phyloP scores from a whole-genome alignment of 2,888 invertebrate species.

The Amphipoea oculea region DNA sequence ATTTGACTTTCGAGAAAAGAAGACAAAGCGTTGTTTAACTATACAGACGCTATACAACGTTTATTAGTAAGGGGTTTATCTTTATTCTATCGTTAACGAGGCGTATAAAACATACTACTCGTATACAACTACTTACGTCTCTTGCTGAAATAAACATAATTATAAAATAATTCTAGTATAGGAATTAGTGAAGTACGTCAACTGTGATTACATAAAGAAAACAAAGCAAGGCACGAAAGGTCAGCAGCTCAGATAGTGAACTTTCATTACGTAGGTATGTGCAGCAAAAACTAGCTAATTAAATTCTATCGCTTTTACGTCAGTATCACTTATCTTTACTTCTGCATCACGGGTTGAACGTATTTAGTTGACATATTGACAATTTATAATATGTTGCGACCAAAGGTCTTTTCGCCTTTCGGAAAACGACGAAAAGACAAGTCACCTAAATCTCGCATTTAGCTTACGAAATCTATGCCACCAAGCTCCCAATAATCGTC shows the following conservation, averaged over 20 bases:
- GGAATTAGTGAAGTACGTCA: conserved; percentile 50
- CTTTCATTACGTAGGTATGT: conserved; percentile 60
- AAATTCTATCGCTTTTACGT: conserved; percentile 35
- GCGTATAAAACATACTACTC: conserved; percentile 4
- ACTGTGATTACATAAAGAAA: conserved; percentile 46
- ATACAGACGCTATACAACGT: too few relatives aligned
- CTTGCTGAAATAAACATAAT: conserved; percentile 27
- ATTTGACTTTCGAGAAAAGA: too few relatives aligned
- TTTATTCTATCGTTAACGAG: conserved; percentile 12
- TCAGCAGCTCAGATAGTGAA: conserved; percentile 58
- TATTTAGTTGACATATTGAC: conserved; percentile 16
- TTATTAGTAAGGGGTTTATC: neutral
- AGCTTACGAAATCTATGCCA: neutral
- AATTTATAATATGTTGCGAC: neutral
- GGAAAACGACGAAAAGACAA: neutral
- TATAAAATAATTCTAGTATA: conserved; percentile 33
- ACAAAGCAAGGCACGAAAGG: conserved; percentile 58
- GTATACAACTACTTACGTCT: conserved; percentile 12
- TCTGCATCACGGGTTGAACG: conserved; percentile 19
- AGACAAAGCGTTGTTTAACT: too few relatives aligned
- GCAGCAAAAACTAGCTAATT: conserved; percentile 41
- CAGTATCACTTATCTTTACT: conserved; percentile 21
- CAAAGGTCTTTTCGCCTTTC: neutral
- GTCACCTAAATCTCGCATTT: conserved; percentile 3
- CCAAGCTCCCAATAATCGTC: neutral